Conservation (phyloP, 2,888 invertebrate species). For the Drosophila anomalata region DNA sequence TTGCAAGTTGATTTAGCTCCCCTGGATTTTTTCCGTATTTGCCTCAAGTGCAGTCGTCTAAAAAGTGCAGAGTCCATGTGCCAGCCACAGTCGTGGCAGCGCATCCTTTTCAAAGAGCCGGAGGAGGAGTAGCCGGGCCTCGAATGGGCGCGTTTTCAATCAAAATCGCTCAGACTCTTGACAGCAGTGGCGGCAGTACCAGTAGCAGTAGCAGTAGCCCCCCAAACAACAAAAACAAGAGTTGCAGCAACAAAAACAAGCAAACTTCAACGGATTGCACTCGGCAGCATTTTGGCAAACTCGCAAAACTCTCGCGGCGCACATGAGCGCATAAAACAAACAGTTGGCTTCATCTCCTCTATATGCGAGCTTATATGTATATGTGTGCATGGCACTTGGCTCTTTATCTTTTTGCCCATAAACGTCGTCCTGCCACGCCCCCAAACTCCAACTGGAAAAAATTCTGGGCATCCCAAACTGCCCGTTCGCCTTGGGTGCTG, state of each 20-base stretch:
- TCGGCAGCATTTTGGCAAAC: conserved; percentile 71
- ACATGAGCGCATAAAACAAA: conserved; percentile 70
- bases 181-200: conserved; percentile 38
- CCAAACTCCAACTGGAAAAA: conserved; percentile 13
- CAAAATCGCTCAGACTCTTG: conserved; percentile 74
- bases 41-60: conserved; percentile 39
- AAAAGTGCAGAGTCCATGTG: conserved; percentile 36
- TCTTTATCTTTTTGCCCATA: conserved; percentile 78
- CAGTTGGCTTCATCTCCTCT: conserved; percentile 37
- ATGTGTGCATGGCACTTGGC: conserved; percentile 64
- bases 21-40: conserved; percentile 23
- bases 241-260: conserved; percentile 45
- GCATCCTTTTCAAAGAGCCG: conserved; percentile 48
- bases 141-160: conserved; percentile 70
- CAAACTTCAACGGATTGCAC: conserved; percentile 73
- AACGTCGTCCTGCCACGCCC: conserved; percentile 54
- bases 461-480: not conserved
- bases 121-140: conserved; percentile 20
- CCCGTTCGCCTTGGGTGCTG: conserved; percentile 51
- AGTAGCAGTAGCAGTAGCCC: conserved; percentile 15
- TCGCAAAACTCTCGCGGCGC: conserved; percentile 61
- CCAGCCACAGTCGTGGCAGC: conserved; percentile 19
- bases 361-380: conserved; percentile 21
- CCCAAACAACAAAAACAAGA: conserved; percentile 17
- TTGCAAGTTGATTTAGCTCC: conserved; percentile 50